Percentiles rank a stretch among this genome's conserved stretches.
These are phyloP conservation scores for Heliocidaris erythrogramma DNA, from an alignment of 35 echinoderm and acorn worm genomes.

Conservation along the genomic window DNA sequence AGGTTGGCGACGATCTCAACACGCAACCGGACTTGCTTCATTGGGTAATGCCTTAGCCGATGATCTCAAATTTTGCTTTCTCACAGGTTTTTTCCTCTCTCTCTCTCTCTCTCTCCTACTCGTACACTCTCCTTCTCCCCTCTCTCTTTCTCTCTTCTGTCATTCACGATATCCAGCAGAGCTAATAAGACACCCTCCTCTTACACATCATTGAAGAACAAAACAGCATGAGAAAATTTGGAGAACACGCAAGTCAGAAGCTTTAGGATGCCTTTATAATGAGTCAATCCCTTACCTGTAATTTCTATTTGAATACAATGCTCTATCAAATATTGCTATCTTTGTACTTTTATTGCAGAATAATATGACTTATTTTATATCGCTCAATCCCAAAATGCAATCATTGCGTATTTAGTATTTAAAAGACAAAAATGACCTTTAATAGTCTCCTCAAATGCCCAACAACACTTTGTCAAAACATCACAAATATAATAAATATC, in stretches of 20 bases:
- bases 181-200: background rate
- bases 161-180: background rate
- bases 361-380: background rate
- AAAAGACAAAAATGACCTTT: background rate
- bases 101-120: background rate
- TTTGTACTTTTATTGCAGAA: background rate
- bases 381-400: background rate
- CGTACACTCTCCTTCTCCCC: background rate
- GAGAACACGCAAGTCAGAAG: background rate
- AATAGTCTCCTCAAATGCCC: background rate
- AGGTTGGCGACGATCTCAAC: background rate
- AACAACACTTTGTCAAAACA: background rate
- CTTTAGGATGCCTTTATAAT: background rate
- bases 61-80: background rate
- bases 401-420: background rate
- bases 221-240: slow-evolving; percentile 2
- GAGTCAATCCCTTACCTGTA: background rate
- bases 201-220: slow-evolving; percentile 1
- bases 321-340: too few relatives aligned
- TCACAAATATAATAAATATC: background rate
- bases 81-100: background rate
- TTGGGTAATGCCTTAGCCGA: background rate
- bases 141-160: background rate
- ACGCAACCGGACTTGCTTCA: background rate
- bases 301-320: too few relatives aligned